These are phyloP conservation scores for Rhopalosiphum padi DNA, from an alignment of 1,140 invertebrate species.

Conservation along the genomic window DNA sequence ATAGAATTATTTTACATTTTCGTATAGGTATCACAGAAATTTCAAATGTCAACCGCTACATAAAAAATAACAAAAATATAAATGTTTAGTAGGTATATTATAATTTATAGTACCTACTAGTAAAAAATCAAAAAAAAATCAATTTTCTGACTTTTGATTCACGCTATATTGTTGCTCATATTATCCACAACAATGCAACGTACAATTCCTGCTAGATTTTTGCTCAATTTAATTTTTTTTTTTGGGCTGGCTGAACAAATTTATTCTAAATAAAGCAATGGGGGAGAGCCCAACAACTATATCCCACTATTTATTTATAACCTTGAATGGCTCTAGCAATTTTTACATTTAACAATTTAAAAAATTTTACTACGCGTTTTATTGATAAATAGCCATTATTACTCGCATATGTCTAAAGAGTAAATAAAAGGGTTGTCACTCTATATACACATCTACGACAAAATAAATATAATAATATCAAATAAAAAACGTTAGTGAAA, in stretches of 20 bases:
- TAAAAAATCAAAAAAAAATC: not conserved
- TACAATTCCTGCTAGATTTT: not conserved
- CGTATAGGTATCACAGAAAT: not conserved
- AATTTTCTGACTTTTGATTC: not conserved
- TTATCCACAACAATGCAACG: not conserved
- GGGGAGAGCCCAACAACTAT: not conserved
- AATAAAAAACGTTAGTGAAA: not conserved
- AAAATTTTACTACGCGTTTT: not conserved
- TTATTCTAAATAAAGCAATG: not conserved
- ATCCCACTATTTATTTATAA: too few species aligned
- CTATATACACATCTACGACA: not conserved
- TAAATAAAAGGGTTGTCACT: not conserved
- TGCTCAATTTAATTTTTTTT: not conserved
- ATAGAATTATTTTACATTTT: not conserved
- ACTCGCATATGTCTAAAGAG: not conserved
- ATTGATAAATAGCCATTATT: not conserved
- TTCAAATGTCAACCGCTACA: not conserved
- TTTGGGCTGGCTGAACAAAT: not conserved
- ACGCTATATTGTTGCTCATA: not conserved
- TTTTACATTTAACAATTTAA: not conserved
- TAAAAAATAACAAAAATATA: not conserved
- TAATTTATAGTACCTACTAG: too few species aligned
- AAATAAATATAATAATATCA: not conserved
- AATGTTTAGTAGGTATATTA: not conserved
- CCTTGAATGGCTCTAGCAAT: not conserved